Conservation (phyloP, 2,113 vertebrate species). For the Podilymbus podiceps region DNA sequence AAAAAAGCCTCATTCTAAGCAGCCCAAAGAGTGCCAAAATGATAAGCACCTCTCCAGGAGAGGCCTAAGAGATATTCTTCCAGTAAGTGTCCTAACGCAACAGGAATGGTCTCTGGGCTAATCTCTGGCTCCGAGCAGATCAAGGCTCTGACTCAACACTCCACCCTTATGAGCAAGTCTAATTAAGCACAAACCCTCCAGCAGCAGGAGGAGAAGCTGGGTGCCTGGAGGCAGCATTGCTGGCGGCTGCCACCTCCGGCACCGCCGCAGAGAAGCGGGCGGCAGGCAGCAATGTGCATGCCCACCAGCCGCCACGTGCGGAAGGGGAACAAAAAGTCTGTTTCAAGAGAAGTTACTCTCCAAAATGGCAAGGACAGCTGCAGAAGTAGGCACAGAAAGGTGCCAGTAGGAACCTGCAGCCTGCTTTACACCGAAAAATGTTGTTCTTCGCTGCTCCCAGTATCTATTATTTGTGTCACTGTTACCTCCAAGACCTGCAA, state of each 20-base stretch:
- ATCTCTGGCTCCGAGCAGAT: neutral
- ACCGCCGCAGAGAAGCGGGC: neutral
- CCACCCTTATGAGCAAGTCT: neutral
- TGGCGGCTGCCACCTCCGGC: neutral
- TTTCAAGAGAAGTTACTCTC: neutral
- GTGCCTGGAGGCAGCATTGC: neutral
- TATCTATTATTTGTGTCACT: neutral
- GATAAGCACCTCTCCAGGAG: neutral
- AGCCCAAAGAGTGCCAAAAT: neutral
- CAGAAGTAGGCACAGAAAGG: neutral
- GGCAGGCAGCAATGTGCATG: fast-evolving
- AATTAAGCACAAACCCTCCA: neutral
- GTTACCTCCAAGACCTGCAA: neutral
- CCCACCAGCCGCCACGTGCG: neutral
- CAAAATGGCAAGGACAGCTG: neutral
- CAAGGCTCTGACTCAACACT: constrained; percentile 20
- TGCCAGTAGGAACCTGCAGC: neutral
- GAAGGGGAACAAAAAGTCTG: neutral
- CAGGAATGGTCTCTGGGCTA: neutral
- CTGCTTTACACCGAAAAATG: neutral
- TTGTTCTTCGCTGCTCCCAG: neutral
- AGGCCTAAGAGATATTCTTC: neutral
- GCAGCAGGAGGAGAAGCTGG: neutral
- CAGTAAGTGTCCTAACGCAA: neutral
- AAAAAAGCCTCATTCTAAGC: neutral